Base-by-base conservation (phyloP, 2,888 invertebrate genomes). In the Colostygia pectinataria region DNA sequence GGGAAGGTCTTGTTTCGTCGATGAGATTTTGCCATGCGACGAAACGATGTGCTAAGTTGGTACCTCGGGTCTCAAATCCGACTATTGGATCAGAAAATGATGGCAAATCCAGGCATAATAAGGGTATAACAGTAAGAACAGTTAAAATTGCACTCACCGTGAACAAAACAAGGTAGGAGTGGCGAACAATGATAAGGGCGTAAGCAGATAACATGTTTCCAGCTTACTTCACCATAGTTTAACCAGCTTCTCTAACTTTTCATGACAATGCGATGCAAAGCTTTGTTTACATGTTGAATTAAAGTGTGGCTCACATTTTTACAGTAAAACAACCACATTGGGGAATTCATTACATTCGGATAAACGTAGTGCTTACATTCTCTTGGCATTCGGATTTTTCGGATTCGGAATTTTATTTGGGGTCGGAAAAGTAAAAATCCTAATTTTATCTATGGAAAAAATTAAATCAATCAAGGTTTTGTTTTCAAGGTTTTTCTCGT, bases 11-110 rank as follows among this genome's bases (percentile, higher is more conserved):
- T 0, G 94, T 94, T 68, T 95, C 94, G 68, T 95, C 94, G 51
- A 95, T 86, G 40, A 98, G 92, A 86, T 97, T 97, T 66, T 94
- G 92, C 96, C 97, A 98, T 18, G 97, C 93, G 32, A 94, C 94
- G 58, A 96, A 90, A 42, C 97, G 92, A 71, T 95, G 92, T 2
- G 96, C 94, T 66, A 98, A 91, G 32, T 91, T 87, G 1, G 98
- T 98, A n/a, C 97, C 97, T 55, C 98, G 92, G 8, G 98, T 95
- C 79, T 97, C 97, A 84, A 98, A 98, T 2, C 98, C 98, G 93
- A 97, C 85, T 71, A 96, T 93, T 14, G 98, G 98, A 80, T 98
- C 96, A 58, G 94, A 93, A 85, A 98, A 98, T 77, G 95, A 94
- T 25, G 97, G 97, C 28, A 86, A 62, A 15, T 77, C 71, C 66